phyloP scores from a whole-genome alignment of 2,888 invertebrate species.

The Drosophila leonis region DNA sequence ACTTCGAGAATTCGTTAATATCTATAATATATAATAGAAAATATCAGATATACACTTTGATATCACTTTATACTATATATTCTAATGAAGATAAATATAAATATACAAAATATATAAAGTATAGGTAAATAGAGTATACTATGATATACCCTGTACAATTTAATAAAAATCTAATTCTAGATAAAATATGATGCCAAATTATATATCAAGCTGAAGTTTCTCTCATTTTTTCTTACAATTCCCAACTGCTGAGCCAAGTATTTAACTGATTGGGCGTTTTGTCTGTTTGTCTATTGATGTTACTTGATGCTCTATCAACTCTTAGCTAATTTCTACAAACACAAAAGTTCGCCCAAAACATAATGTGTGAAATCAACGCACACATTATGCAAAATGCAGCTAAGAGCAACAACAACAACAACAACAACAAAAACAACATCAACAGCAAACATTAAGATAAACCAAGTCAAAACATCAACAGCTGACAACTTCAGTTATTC shows the following conservation, averaged over 20 bases:
- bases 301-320: background rate
- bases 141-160: no score
- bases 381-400: constrained; percentile 66
- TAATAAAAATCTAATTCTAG: no score
- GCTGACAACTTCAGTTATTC: constrained; percentile 76
- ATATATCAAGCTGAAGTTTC: no score
- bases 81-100: no score
- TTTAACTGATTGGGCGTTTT: background rate
- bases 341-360: constrained; percentile 5
- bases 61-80: no score
- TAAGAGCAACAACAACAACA: constrained; percentile 21
- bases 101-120: no score
- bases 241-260: background rate
- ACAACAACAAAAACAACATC: constrained; percentile 23
- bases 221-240: no score
- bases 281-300: background rate
- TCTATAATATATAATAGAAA: no score
- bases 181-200: no score
- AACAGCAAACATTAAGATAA: constrained; percentile 41
- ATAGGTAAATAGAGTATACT: no score
- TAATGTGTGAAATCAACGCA: constrained; percentile 45
- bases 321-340: constrained; percentile 21
- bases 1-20: no score
- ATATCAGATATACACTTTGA: no score
- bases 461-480: constrained; percentile 61